These are phyloP conservation scores for Zalophus californianus DNA, from an alignment of 2,797 vertebrate genomes.

Conservation along the genomic window DNA sequence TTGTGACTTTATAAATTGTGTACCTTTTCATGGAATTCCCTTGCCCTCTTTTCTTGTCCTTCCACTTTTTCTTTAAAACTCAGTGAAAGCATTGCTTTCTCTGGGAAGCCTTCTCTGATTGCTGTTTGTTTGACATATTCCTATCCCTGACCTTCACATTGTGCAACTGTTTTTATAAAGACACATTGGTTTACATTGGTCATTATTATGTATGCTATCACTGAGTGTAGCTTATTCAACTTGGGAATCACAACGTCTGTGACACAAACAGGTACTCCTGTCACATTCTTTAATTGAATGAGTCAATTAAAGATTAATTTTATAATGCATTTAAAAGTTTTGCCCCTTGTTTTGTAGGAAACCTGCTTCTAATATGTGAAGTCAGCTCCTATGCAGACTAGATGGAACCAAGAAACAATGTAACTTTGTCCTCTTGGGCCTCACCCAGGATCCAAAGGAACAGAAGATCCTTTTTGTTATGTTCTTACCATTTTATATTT, in stretches of 20 bases:
- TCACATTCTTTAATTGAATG: not conserved
- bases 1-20: not conserved
- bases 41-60: not conserved
- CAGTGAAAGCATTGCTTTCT: not conserved
- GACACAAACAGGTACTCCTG: not conserved
- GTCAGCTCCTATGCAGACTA: not conserved
- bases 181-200: not conserved
- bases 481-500: not conserved
- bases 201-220: not conserved
- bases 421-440: slow-evolving; percentile 69
- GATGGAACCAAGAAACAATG: not conserved
- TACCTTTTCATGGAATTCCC: not conserved
- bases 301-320: not conserved
- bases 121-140: not conserved
- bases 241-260: not conserved
- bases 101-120: not conserved
- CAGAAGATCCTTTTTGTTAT: not conserved
- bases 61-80: not conserved
- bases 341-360: not conserved
- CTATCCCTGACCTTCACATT: not conserved
- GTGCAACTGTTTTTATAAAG: not conserved
- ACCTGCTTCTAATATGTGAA: not conserved
- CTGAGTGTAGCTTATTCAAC: not conserved
- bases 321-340: not conserved
- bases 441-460: not conserved